phyloP scores from a whole-genome alignment of 2,113 vertebrate species.

The Mustela nigripes region DNA sequence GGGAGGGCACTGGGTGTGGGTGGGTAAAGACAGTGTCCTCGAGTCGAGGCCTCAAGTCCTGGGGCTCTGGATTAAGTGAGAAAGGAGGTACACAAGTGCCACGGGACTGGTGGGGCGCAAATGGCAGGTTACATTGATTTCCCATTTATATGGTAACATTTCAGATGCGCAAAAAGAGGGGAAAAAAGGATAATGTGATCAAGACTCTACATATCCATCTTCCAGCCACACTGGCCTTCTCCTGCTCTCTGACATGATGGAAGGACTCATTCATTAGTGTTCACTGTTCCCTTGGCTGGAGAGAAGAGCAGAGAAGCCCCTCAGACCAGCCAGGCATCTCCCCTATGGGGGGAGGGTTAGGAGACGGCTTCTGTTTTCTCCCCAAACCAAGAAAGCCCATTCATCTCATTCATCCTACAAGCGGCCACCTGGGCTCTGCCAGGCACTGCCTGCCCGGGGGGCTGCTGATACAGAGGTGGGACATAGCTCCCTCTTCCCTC shows the following conservation, averaged over 20 bases:
- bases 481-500: not conserved
- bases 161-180: not conserved
- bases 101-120: not conserved
- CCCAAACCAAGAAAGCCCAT: not conserved
- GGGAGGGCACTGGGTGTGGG: not conserved
- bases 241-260: not conserved
- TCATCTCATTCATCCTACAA: not conserved
- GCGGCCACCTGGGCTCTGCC: not conserved
- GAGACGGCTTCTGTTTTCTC: not conserved
- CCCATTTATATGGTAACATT: not conserved
- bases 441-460: not conserved
- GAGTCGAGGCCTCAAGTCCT: not conserved
- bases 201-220: accelerated
- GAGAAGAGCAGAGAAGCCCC: not conserved
- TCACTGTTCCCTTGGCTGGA: not conserved
- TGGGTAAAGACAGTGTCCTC: not conserved
- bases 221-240: not conserved
- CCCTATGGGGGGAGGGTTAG: too few species aligned
- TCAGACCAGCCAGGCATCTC: not conserved
- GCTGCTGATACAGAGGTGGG: not conserved
- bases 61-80: not conserved
- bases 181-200: not conserved
- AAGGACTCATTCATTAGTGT: not conserved
- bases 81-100: not conserved
- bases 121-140: not conserved